These are phyloP conservation scores for Salminus brasiliensis DNA, from an alignment of 2,113 vertebrate species.

Conservation along the genomic window DNA sequence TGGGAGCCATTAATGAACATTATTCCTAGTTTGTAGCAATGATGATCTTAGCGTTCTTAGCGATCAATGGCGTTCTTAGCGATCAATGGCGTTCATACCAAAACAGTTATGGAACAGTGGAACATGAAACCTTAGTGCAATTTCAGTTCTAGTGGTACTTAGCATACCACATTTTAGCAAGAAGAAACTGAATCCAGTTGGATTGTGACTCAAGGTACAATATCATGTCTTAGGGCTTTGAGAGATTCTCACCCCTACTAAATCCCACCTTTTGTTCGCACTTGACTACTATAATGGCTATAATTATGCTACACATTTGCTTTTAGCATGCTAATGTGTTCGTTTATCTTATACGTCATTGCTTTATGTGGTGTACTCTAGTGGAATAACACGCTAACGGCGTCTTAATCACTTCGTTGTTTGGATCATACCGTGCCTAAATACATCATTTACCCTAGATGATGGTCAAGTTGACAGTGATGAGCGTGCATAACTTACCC, in stretches of 20 bases:
- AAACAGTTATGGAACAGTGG: too few species aligned
- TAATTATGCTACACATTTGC: conserved; percentile 11
- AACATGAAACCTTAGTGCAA: too few species aligned
- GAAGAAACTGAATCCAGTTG: not conserved
- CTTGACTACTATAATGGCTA: not conserved
- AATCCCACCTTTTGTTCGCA: conserved; percentile 6
- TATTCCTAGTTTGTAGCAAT: too few species aligned
- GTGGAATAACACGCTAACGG: conserved; percentile 2
- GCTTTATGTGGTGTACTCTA: conserved; percentile 5
- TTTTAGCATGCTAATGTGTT: conserved; percentile 5
- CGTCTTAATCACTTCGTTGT: conserved; percentile 21
- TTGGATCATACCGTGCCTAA: conserved; percentile 20
- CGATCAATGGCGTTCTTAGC: too few species aligned
- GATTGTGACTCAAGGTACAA: not conserved
- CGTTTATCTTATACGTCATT: not conserved
- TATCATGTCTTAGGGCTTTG: too few species aligned
- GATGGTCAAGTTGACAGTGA: conserved; percentile 16
- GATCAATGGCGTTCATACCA: too few species aligned
- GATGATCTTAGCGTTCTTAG: too few species aligned
- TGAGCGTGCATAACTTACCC: conserved; percentile 11
- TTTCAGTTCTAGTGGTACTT: too few species aligned
- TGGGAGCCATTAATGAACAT: too few species aligned
- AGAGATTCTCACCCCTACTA: not conserved
- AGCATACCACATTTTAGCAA: too few species aligned
- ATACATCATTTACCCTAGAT: conserved; percentile 33